Conservation (phyloP, 2,888 invertebrate genomes). For the Heliconius sara region DNA sequence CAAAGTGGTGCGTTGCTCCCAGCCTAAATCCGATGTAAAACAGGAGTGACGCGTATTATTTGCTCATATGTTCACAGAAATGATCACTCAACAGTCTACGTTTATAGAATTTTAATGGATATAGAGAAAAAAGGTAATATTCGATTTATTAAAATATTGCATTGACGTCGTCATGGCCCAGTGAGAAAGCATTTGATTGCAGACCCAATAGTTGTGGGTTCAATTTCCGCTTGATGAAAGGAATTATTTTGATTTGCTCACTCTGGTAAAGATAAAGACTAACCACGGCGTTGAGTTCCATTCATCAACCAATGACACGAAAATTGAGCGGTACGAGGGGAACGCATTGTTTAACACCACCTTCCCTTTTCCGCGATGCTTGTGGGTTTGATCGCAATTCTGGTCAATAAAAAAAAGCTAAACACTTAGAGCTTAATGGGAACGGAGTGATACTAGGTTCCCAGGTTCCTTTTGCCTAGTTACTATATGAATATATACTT, state of each 20-base stretch:
- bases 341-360: not conserved
- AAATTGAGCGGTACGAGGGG: not conserved
- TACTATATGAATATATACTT: not conserved
- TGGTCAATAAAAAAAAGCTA: no score
- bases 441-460: no score
- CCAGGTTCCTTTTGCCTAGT: no score
- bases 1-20: conserved; percentile 54
- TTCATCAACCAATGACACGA: no score
- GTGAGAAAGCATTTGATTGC: not conserved
- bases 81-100: conserved; percentile 53
- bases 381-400: no score
- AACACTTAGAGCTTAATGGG: no score
- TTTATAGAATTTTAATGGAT: conserved; percentile 45
- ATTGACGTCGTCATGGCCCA: no score
- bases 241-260: not conserved
- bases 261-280: not conserved
- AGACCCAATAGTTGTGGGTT: not conserved
- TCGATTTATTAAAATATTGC: no score
- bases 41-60: conserved; percentile 60
- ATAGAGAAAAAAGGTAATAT: not conserved
- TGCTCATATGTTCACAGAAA: conserved; percentile 63
- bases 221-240: not conserved
- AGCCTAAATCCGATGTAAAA: conserved; percentile 54
- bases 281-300: not conserved
- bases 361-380: no score